These are phyloP conservation scores for Apis dorsata DNA, from an alignment of 1,140 invertebrate species.

Conservation along the genomic window DNA sequence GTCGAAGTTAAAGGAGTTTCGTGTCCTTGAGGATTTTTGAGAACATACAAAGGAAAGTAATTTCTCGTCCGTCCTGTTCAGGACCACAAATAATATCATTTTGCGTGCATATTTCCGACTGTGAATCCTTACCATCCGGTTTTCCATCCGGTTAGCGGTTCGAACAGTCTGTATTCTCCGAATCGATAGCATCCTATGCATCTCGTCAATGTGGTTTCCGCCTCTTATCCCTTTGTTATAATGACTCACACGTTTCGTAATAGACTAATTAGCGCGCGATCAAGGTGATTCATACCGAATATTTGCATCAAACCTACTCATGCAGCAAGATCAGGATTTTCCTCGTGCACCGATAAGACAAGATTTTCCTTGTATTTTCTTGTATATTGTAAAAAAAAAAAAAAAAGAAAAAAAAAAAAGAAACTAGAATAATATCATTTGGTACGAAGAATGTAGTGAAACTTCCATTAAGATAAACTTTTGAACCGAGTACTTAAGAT, in stretches of 20 bases:
- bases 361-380: too few relatives aligned
- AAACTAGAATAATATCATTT: background rate
- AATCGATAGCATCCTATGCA: conserved; percentile 55
- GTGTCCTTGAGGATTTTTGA: background rate
- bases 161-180: conserved; percentile 35
- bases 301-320: conserved; percentile 11
- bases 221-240: background rate
- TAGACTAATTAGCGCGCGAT: background rate
- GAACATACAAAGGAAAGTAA: background rate
- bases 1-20: too few relatives aligned
- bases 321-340: background rate
- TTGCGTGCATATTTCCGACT: conserved; percentile 50
- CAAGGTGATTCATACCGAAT: background rate
- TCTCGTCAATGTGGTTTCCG: conserved; percentile 32
- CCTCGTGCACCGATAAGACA: background rate
- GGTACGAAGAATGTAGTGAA: background rate
- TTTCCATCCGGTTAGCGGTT: conserved; percentile 60
- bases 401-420: background rate
- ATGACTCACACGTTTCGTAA: conserved; percentile 18
- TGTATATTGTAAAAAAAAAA: background rate
- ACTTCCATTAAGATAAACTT: background rate
- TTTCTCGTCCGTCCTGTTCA: conserved; percentile 37
- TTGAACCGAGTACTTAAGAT: background rate
- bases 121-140: conserved; percentile 40
- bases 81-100: conserved; percentile 28